phyloP scores from a whole-genome alignment of 2,113 vertebrate genomes.

The Sciurus niger region DNA sequence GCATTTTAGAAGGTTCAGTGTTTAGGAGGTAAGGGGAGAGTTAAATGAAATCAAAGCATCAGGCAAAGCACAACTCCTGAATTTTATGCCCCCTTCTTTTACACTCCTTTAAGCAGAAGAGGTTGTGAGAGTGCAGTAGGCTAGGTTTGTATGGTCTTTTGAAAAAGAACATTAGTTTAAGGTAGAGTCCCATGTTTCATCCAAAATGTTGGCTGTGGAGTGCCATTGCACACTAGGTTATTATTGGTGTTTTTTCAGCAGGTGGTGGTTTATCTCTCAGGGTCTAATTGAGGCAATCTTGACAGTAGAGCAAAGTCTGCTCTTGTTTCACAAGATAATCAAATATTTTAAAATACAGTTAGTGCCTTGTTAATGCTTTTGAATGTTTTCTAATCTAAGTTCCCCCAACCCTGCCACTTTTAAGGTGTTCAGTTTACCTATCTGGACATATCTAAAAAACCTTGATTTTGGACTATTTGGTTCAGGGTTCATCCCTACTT shows the following conservation, averaged over 20 bases:
- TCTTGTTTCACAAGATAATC: constrained; percentile 40
- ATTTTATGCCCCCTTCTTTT: background rate
- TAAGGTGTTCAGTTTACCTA: background rate
- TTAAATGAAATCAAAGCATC: background rate
- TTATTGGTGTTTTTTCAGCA: background rate
- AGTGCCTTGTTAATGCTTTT: constrained; percentile 20
- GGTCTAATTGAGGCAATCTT: background rate
- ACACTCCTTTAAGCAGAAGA: background rate
- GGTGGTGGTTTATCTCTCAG: background rate
- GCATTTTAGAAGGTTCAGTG: background rate
- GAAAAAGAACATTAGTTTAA: background rate
- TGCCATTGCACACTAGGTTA: background rate
- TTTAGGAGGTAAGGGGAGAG: background rate
- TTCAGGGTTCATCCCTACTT: constrained; percentile 29
- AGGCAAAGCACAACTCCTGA: background rate
- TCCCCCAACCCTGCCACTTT: background rate
- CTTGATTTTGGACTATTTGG: constrained; percentile 23
- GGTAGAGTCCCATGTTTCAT: background rate
- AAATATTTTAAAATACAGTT: constrained; percentile 32
- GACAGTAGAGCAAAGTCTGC: background rate
- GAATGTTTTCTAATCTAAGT: constrained; percentile 45
- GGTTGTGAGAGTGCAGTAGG: background rate
- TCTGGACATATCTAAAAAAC: constrained; percentile 49
- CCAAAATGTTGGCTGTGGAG: background rate
- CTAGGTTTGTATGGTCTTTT: background rate